Evolutionary conservation across 2,797 vertebrate genomes (phyloP).

Genomic region (Helarctos malayanus): DNA sequence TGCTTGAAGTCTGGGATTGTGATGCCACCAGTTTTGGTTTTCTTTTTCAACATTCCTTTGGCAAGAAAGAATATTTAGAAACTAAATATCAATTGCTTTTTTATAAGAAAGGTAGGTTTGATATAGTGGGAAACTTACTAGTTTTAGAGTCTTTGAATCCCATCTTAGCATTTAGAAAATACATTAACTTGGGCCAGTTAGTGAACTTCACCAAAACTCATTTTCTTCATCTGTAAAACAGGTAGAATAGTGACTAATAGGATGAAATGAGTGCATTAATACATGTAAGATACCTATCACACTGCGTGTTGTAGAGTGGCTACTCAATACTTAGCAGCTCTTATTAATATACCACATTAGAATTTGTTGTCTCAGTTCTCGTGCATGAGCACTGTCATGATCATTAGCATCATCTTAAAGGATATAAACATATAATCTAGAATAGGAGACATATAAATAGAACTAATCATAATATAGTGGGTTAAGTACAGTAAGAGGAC

Average conservation of each 20-base stretch:
- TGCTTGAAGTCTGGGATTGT: too few relatives aligned
- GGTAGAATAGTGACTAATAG: not conserved
- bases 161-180: not conserved
- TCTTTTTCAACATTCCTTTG: too few relatives aligned
- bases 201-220: not conserved
- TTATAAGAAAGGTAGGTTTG: not conserved
- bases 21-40: too few relatives aligned
- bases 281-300: not conserved
- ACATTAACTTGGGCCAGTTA: not conserved
- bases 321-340: not conserved
- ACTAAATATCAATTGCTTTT: slow-evolving; percentile 21
- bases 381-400: not conserved
- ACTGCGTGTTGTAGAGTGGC: not conserved
- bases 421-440: not conserved
- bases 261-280: not conserved
- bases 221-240: not conserved
- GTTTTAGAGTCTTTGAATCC: slow-evolving; percentile 8
- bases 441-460: not conserved
- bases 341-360: not conserved
- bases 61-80: slow-evolving; percentile 34
- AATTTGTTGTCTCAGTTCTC: not conserved
- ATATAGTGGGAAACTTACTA: not conserved
- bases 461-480: not conserved
- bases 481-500: not conserved
- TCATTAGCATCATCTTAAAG: not conserved